These are phyloP conservation scores for Cremastobaeus sp. DNA, from an alignment of 2,888 invertebrate species.

Conservation along the genomic window DNA sequence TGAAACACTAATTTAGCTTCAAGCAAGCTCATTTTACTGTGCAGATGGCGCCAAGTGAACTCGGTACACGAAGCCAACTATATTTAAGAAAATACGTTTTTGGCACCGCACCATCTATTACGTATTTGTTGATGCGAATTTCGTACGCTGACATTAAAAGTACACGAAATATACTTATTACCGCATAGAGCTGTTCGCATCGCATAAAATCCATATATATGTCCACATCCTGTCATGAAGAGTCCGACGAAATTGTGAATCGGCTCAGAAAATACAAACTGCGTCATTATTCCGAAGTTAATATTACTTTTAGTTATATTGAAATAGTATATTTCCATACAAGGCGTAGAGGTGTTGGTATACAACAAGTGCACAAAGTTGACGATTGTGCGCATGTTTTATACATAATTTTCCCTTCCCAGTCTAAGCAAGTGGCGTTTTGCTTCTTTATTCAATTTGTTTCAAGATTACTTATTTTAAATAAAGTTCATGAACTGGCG, in stretches of 20 bases:
- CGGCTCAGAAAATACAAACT: too few species aligned
- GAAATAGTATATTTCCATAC: too few species aligned
- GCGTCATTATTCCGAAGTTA: too few species aligned
- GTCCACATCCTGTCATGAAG: background rate
- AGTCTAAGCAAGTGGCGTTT: too few species aligned
- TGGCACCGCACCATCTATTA: conserved; percentile 43
- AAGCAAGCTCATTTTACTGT: conserved; percentile 13
- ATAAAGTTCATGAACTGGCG: too few species aligned
- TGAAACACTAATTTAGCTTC: conserved; percentile 22
- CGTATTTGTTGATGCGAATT: conserved; percentile 43
- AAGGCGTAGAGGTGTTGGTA: too few species aligned
- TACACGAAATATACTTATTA: conserved; percentile 8
- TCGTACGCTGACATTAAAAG: conserved; percentile 30
- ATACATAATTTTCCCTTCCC: too few species aligned
- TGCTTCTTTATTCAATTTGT: too few species aligned
- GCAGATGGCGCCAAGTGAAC: conserved; percentile 23
- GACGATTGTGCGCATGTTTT: too few species aligned
- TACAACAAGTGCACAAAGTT: too few species aligned
- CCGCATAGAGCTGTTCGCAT: background rate
- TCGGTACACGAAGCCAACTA: conserved; percentile 15
- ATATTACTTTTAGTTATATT: too few species aligned
- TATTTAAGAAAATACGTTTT: conserved; percentile 42
- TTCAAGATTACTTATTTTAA: too few species aligned
- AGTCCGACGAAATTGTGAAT: background rate
- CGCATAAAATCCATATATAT: background rate